Evolutionary conservation across 2,888 invertebrate species (phyloP).

Genomic region (Ophonus ardosiacus): DNA sequence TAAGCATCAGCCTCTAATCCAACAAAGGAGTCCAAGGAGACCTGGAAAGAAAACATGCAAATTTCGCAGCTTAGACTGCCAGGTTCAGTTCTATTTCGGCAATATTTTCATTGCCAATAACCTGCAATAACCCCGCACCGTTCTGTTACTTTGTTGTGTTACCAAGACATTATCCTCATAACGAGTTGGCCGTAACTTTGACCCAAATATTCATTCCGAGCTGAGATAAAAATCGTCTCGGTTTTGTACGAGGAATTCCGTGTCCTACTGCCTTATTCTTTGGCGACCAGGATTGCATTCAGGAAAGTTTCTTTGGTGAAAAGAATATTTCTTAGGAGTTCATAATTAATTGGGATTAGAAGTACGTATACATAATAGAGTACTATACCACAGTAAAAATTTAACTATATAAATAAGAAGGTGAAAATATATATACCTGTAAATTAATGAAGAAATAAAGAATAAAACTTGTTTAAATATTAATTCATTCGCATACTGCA

Average conservation of each 20-base stretch:
- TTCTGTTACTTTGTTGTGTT: slow-evolving; percentile 40
- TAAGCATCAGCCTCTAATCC: slow-evolving; percentile 33
- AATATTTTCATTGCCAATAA: slow-evolving; percentile 71
- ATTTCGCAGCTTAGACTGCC: not conserved
- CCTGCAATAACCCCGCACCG: slow-evolving; percentile 69
- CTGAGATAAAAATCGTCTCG: slow-evolving; percentile 74
- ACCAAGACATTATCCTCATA: slow-evolving; percentile 72
- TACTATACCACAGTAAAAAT: too few relatives aligned
- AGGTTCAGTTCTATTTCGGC: slow-evolving; percentile 37
- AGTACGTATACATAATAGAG: too few relatives aligned
- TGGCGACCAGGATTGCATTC: not conserved
- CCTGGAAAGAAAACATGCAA: slow-evolving; percentile 40
- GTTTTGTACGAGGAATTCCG: slow-evolving; percentile 68
- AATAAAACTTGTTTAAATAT: too few relatives aligned
- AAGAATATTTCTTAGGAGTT: too few relatives aligned
- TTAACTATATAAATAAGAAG: too few relatives aligned
- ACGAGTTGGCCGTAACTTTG: slow-evolving; percentile 74
- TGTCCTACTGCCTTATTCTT: slow-evolving; percentile 54
- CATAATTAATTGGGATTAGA: too few relatives aligned
- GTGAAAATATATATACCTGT: too few relatives aligned
- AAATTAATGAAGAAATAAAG: too few relatives aligned
- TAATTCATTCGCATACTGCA: too few relatives aligned
- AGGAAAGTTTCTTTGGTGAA: not conserved
- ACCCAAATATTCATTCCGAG: slow-evolving; percentile 57
- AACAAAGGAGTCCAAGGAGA: slow-evolving; percentile 9